Conservation (phyloP, 2,113 vertebrate species). For the Butorides virescens region DNA sequence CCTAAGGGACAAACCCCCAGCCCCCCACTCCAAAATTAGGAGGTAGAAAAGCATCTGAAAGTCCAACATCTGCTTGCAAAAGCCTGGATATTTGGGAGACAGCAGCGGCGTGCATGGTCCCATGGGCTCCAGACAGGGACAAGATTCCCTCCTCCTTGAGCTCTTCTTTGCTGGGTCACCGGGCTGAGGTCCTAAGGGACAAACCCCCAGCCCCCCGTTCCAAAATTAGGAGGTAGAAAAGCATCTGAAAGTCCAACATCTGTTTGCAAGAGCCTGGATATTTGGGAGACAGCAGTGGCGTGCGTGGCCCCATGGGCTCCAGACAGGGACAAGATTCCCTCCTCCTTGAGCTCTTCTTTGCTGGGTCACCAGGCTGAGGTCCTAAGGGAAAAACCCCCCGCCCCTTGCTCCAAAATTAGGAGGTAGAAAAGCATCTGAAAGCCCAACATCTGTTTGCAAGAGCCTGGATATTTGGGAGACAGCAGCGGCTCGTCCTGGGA, state of each 20-base stretch:
- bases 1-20: no score
- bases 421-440: not conserved
- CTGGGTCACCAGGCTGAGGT: not conserved
- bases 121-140: fast-evolving
- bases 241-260: not conserved
- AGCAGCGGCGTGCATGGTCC: fast-evolving
- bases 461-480: not conserved
- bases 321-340: not conserved
- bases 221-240: not conserved
- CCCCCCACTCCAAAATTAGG: no score
- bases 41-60: no score
- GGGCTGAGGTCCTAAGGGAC: not conserved
- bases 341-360: not conserved
- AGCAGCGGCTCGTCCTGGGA: not conserved
- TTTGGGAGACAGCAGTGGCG: not conserved
- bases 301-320: not conserved
- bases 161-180: not conserved
- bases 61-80: no score
- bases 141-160: not conserved
- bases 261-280: not conserved
- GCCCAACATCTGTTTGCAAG: not conserved
- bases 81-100: no score
- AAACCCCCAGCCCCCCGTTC: not conserved
- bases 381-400: not conserved
- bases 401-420: not conserved